phyloP scores from a whole-genome alignment of 2,888 invertebrate genomes.

The Gymnoscelis rufifasciata region DNA sequence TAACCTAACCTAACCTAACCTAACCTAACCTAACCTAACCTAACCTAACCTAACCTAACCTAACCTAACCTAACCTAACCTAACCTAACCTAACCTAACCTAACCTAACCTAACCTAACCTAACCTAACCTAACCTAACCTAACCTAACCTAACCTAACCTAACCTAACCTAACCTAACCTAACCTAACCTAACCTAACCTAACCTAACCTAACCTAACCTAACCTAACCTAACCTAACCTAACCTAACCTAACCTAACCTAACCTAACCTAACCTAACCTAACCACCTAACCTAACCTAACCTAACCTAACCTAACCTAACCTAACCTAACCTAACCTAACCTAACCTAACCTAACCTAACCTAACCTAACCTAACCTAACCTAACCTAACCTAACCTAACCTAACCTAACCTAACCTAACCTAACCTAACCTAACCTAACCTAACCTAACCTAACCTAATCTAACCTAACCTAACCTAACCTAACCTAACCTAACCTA shows the following conservation, averaged over 20 bases:
- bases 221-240: neutral
- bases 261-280: neutral
- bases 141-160: neutral
- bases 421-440: conserved; percentile 10
- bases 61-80: neutral
- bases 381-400: conserved; percentile 10
- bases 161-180: neutral
- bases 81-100: neutral
- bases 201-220: neutral
- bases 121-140: neutral
- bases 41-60: neutral
- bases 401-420: conserved; percentile 10
- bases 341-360: neutral
- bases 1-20: neutral
- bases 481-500: conserved; percentile 10
- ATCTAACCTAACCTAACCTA: conserved; percentile 10
- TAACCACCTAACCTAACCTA: too few relatives aligned
- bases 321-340: neutral
- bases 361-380: conserved; percentile 5
- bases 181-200: neutral
- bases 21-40: neutral
- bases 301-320: neutral
- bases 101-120: neutral
- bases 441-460: conserved; percentile 10
- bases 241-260: neutral